Base-by-base conservation (phyloP, 1,140 invertebrate species). In the Melipona quadrifasciata region DNA sequence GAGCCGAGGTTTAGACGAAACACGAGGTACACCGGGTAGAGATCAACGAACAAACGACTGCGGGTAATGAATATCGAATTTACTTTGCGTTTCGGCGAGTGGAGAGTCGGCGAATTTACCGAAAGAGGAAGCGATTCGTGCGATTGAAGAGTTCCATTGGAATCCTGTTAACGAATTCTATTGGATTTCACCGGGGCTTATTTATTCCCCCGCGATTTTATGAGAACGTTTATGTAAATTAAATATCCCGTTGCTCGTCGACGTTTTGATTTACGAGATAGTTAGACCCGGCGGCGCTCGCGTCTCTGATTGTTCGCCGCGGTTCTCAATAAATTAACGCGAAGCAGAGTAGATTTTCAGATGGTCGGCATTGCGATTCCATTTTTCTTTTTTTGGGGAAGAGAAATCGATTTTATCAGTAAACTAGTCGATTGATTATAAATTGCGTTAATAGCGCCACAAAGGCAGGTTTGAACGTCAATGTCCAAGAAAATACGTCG, bases 41-140 rank as follows among this genome's bases (percentile, higher is more conserved):
- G 31, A 55, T 55, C 51, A 55, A 74, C 51, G 72, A 31, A 31
- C 17, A 53, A 74, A 31, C n/a, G 72, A 55, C 17, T 74, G 11
- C 11, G 16, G n/a, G 51, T 74, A 55, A 74, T 55, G 47, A 74
- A 74, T 74, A 27, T 21, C 47, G 72, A 74, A 55, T 74, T 74
- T 74, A 74, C 72, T 74, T 74, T 74, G 72, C 51, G 51, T 55
- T 31, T 19, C 47, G 47, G 16, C 39, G 4, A 27, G 17, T 4
- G 27, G 39, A 47, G 39, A 74, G 72, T 19, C 47, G 21, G 51
- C 11, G 72, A 74, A 74, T 74, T 74, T 55, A 16, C 51, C n/a
- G 4, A 19, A 27, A n/a, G 51, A n/a, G 51, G 51, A 55, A 74
- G 55, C 72, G 51, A 74, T 55, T 74, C 72, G 10, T 73, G n/a